Percentiles rank a stretch among this genome's conserved stretches.
Conservation (phyloP, 2,888 invertebrate species). For the Spialia ferax region DNA sequence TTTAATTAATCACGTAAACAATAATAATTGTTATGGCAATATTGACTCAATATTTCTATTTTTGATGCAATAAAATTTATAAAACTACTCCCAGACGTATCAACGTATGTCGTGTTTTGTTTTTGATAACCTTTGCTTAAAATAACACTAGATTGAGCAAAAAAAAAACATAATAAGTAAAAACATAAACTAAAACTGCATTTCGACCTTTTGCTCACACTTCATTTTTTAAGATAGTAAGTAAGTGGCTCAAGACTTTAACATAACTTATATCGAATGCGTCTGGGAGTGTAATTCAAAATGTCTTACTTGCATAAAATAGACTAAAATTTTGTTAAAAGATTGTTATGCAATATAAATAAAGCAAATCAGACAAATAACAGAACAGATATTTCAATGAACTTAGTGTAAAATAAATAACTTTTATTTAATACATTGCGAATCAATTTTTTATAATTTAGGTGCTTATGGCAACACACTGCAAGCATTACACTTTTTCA, state of each 20-base stretch:
- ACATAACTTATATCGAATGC: too few relatives aligned
- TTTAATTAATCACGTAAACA: slow-evolving; percentile 50
- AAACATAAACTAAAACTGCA: too few relatives aligned
- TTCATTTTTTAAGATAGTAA: too few relatives aligned
- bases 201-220: too few relatives aligned
- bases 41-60: slow-evolving; percentile 42
- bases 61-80: slow-evolving; percentile 16
- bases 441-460: slow-evolving; percentile 7
- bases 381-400: neutral
- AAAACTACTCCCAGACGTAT: too few relatives aligned
- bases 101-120: too few relatives aligned
- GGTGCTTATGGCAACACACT: slow-evolving; percentile 36
- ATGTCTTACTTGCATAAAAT: slow-evolving; percentile 19
- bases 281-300: neutral
- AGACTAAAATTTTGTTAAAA: slow-evolving; percentile 26
- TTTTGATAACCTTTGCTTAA: too few relatives aligned
- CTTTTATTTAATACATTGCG: neutral
- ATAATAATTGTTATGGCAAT: slow-evolving; percentile 58
- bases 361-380: slow-evolving; percentile 20
- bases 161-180: too few relatives aligned
- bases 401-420: neutral
- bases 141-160: too few relatives aligned
- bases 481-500: slow-evolving; percentile 33
- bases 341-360: slow-evolving; percentile 19
- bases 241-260: too few relatives aligned